These are phyloP conservation scores for Axis porcinus DNA, from an alignment of 2,113 vertebrate species.

Conservation along the genomic window DNA sequence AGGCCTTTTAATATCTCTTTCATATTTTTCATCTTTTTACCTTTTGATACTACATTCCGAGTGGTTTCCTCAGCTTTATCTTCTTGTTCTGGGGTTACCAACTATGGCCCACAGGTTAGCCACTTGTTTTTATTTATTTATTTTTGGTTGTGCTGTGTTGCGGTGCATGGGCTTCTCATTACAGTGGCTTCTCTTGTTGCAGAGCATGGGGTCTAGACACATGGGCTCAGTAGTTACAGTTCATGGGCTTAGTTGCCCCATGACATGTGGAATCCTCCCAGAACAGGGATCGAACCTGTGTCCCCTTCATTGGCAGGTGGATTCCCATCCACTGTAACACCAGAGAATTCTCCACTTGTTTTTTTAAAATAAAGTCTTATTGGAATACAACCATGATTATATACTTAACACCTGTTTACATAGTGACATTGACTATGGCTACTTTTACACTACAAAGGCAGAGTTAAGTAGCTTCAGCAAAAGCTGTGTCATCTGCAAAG, in stretches of 20 bases:
- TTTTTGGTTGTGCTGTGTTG: not conserved
- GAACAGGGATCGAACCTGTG: not conserved
- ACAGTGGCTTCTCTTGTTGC: not conserved
- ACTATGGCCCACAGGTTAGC: not conserved
- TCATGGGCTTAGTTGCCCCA: not conserved
- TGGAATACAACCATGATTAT: not conserved
- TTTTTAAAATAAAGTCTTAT: not conserved
- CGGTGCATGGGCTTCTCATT: not conserved
- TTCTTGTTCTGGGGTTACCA: not conserved
- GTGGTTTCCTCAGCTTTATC: not conserved
- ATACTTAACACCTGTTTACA: not conserved
- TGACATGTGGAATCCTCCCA: not conserved
- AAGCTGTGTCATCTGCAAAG: not conserved
- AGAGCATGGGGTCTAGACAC: not conserved
- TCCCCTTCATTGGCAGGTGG: not conserved
- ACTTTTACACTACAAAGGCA: not conserved
- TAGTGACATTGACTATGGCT: not conserved
- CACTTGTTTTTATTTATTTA: not conserved
- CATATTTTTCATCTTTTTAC: not conserved
- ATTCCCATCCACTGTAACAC: not conserved
- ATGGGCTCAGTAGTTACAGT: not conserved
- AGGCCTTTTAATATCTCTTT: not conserved
- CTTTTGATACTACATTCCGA: not conserved
- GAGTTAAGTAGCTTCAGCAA: not conserved
- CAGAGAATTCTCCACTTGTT: not conserved